Evolutionary conservation across 2,888 invertebrate species (phyloP), one percentile per base, ranked within the genome.

Genomic region (Drosophila mettleri): DNA sequence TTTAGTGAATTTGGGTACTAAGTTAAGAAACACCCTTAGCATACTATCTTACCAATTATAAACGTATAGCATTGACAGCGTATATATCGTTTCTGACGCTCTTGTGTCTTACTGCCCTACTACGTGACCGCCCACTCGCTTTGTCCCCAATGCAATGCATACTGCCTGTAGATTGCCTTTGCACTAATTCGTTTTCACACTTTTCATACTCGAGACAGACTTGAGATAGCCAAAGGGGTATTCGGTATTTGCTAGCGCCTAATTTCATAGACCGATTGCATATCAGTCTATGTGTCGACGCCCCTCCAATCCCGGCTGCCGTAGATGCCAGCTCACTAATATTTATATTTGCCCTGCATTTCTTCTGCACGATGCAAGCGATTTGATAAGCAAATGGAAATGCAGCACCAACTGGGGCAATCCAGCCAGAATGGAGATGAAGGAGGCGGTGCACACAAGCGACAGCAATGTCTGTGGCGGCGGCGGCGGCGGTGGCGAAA

Each of bases 291-390:
- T 22, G 58, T 18, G 48, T 55, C 43, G 39, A 45, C 68, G 38
- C 68, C 54, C 54, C 58, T 27, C 66, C 39, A 49, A 57, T 18
- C 49, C 63, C 63, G 60, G 69, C 41, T 67, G 74, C 52, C 38
- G 33, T 61, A 41, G 45, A 34, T 34, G 58, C 54, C 74, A 55
- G 48, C 51, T 41, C 52, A 45, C 74, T 74, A 84, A 84, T 86
- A 84, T 84, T 86, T 83, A 86, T 83, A 86, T 86, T 83, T 86
- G 83, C 87, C 85, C 87, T 86, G 86, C 86, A 86, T 86, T 83
- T 86, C 84, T 78, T 70, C 68, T 62, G 61, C 29, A 36, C 75
- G 83, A 86, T 83, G 72, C 77, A 66, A 72, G 64, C 77, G 79
- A 84, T 84, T 81, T 86, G 83, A 83, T 83, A 83, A 79, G 76